Evolutionary conservation across 2,888 invertebrate genomes (phyloP).

Genomic region (Cryptophagus acutangulus): DNA sequence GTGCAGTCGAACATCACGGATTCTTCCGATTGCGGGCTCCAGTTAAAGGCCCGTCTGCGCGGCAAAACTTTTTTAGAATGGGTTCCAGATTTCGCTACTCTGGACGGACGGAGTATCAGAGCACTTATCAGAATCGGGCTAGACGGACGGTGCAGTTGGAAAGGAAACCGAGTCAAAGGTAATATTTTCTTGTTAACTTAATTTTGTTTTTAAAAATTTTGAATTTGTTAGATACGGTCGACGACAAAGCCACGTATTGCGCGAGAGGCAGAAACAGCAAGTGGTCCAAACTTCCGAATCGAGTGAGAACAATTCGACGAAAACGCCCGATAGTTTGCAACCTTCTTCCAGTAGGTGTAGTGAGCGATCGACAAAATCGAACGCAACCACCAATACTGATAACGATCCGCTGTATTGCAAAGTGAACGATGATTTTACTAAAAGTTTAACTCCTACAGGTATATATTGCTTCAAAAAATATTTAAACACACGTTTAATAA

Average conservation of each 20-base stretch:
- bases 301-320: conserved; percentile 35
- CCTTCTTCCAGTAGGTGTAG: conserved; percentile 52
- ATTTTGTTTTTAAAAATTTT: conserved; percentile 17
- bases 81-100: conserved; percentile 90
- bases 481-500: no score
- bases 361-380: conserved; percentile 53
- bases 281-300: conserved; percentile 25
- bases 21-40: conserved; percentile 94
- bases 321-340: conserved; percentile 24
- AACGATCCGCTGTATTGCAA: conserved; percentile 42
- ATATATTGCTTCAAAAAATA: no score
- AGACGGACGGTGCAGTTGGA: conserved; percentile 94
- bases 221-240: conserved; percentile 84
- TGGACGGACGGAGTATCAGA: conserved; percentile 95
- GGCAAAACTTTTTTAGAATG: conserved; percentile 97
- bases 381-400: conserved; percentile 43
- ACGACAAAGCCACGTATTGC: conserved; percentile 80
- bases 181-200: no score
- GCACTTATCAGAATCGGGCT: conserved; percentile 84
- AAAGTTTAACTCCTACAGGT: conserved; percentile 15
- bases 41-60: conserved; percentile 79
- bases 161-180: conserved; percentile 90
- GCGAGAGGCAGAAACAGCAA: conserved; percentile 69
- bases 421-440: conserved; percentile 40
- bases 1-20: conserved; percentile 98